Percentiles rank a stretch among this genome's conserved stretches.
Evolutionary conservation across 2,797 vertebrate genomes (phyloP).

Genomic region (Amphiprion clarkii): DNA sequence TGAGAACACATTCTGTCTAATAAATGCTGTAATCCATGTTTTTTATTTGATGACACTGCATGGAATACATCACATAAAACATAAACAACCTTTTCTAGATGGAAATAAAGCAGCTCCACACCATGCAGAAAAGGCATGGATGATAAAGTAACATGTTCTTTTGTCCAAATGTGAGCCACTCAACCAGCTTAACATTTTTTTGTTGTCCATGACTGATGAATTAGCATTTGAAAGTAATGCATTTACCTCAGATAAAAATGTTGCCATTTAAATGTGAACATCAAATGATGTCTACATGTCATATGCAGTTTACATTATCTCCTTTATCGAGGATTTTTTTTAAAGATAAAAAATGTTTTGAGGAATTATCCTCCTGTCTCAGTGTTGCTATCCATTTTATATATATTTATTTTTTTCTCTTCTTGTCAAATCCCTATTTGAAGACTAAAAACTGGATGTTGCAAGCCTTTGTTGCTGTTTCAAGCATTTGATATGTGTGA

Average conservation of each 20-base stretch:
- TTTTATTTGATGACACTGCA: background rate
- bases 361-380: slow-evolving; percentile 36
- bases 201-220: background rate
- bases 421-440: slow-evolving; percentile 65
- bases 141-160: slow-evolving; percentile 5
- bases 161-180: slow-evolving; percentile 6
- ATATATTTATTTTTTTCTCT: background rate
- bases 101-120: background rate
- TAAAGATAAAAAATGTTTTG: slow-evolving; percentile 41
- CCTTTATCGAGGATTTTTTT: slow-evolving; percentile 55
- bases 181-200: background rate
- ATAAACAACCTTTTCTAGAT: background rate
- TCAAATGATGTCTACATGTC: slow-evolving; percentile 33
- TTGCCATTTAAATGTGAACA: slow-evolving; percentile 11
- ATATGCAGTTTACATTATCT: slow-evolving; percentile 54
- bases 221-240: background rate
- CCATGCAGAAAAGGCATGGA: slow-evolving; percentile 2
- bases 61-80: background rate
- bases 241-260: slow-evolving; percentile 17
- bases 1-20: background rate
- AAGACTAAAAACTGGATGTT: slow-evolving; percentile 70
- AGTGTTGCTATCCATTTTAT: slow-evolving; percentile 1
- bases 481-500: slow-evolving; percentile 83
- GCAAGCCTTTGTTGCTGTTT: slow-evolving; percentile 77
- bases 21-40: background rate